phyloP scores from a whole-genome alignment of 1,140 invertebrate genomes.

The Heliconius eleuchia region DNA sequence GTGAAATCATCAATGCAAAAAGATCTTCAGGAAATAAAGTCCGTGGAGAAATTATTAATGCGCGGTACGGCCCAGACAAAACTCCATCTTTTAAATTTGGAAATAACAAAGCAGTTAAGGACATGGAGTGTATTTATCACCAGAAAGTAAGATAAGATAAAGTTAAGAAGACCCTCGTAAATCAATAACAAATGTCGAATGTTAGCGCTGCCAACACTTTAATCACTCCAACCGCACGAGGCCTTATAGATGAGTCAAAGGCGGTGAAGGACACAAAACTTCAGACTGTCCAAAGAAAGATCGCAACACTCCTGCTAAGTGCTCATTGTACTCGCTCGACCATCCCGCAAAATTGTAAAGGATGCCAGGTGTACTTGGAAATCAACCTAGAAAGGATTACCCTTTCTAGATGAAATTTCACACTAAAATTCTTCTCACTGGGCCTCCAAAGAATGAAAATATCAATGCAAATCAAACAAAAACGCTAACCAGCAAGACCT shows the following conservation, averaged over 20 bases:
- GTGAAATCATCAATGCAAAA: too few relatives aligned
- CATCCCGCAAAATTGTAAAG: constrained; percentile 40
- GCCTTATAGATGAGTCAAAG: constrained; percentile 36
- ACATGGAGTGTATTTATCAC: constrained; percentile 33
- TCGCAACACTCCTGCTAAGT: constrained; percentile 34
- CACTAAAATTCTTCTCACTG: too few relatives aligned
- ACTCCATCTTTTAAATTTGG: constrained; percentile 33
- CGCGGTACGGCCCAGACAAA: constrained; percentile 36
- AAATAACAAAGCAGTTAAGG: constrained; percentile 34
- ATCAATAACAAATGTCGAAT: too few relatives aligned
- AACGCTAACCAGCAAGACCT: too few relatives aligned
- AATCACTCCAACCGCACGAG: too few relatives aligned
- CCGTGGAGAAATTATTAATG: constrained; percentile 39
- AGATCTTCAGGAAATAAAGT: constrained; percentile 31
- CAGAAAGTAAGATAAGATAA: constrained; percentile 27
- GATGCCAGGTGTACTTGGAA: constrained; percentile 37
- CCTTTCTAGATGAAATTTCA: too few relatives aligned
- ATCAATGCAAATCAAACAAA: too few relatives aligned
- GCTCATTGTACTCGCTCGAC: constrained; percentile 29
- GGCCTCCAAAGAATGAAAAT: too few relatives aligned
- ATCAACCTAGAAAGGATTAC: too few relatives aligned
- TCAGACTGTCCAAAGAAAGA: constrained; percentile 35
- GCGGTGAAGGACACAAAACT: constrained; percentile 35
- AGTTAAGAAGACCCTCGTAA: constrained; percentile 13
- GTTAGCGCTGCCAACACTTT: too few relatives aligned